phyloP scores from a whole-genome alignment of 2,113 vertebrate genomes.

The Symphodus melops region DNA sequence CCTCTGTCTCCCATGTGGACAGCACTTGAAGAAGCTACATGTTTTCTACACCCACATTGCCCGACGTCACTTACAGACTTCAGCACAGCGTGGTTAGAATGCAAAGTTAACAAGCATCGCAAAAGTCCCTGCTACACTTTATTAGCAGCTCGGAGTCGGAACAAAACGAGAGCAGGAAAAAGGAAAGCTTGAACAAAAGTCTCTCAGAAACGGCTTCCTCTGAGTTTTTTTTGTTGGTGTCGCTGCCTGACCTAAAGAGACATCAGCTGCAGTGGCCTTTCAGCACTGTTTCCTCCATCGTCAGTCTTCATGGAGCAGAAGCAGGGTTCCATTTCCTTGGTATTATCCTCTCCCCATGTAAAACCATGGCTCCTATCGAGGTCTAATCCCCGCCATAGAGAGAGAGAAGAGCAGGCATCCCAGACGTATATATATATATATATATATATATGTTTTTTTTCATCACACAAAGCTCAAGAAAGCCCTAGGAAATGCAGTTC shows the following conservation, averaged over 20 bases:
- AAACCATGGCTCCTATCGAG: slow-evolving; percentile 65
- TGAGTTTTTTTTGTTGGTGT: slow-evolving; percentile 35
- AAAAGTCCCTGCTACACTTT: neutral
- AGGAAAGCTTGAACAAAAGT: neutral
- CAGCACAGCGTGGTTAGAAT: neutral
- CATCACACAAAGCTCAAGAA: slow-evolving; percentile 66
- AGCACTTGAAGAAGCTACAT: slow-evolving; percentile 33
- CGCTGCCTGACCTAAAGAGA: slow-evolving; percentile 55
- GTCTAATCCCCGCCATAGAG: slow-evolving; percentile 70
- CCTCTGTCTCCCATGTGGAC: slow-evolving; percentile 25
- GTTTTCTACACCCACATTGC: neutral
- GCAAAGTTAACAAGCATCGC: neutral
- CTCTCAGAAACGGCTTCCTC: slow-evolving; percentile 28
- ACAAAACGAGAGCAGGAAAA: slow-evolving; percentile 12
- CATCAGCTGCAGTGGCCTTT: slow-evolving; percentile 54
- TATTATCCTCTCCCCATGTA: slow-evolving; percentile 73
- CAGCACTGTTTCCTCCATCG: slow-evolving; percentile 49
- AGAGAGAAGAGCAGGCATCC: slow-evolving; percentile 62
- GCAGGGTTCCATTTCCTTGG: slow-evolving; percentile 68
- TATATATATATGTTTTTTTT: slow-evolving; percentile 52
- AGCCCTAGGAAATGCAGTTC: slow-evolving; percentile 71
- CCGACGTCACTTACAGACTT: neutral
- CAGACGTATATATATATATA: slow-evolving; percentile 63
- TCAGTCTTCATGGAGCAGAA: slow-evolving; percentile 49
- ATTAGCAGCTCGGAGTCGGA: slow-evolving; percentile 32